Percentiles rank a stretch among this genome's conserved stretches.
These are phyloP conservation scores for Aromia moschata DNA, from an alignment of 2,888 invertebrate genomes.

Conservation along the genomic window DNA sequence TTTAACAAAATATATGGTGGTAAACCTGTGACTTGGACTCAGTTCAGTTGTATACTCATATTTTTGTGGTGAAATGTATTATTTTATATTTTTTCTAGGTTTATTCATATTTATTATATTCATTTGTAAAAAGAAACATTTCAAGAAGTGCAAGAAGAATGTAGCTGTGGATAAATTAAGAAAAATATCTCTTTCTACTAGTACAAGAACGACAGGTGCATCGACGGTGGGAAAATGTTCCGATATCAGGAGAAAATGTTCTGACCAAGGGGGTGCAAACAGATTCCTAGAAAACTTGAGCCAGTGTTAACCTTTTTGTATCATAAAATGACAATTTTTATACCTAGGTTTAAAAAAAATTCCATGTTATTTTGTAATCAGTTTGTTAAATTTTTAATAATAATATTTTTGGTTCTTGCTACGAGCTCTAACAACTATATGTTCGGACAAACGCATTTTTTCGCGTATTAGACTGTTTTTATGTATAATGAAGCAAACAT, in stretches of 20 bases:
- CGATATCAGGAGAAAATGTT: not conserved
- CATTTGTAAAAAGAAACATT: conserved; percentile 74
- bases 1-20: not conserved
- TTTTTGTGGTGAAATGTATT: not conserved
- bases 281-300: too few species aligned
- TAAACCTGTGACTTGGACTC: too few species aligned
- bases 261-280: not conserved
- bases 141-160: conserved; percentile 66
- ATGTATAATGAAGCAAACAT: too few species aligned
- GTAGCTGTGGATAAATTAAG: conserved; percentile 52
- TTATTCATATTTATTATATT: conserved; percentile 77
- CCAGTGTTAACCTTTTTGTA: too few species aligned
- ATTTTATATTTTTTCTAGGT: conserved; percentile 42
- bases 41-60: too few species aligned
- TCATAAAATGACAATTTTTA: not conserved
- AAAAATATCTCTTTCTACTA: conserved; percentile 38
- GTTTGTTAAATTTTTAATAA: too few species aligned
- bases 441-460: too few species aligned
- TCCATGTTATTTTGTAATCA: not conserved
- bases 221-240: conserved; percentile 19
- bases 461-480: too few species aligned
- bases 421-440: too few species aligned
- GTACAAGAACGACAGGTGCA: conserved; percentile 31
- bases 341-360: not conserved
- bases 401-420: too few species aligned